Evolutionary conservation across 2,888 invertebrate species (phyloP).

Genomic region (Eupithecia pulchellata): DNA sequence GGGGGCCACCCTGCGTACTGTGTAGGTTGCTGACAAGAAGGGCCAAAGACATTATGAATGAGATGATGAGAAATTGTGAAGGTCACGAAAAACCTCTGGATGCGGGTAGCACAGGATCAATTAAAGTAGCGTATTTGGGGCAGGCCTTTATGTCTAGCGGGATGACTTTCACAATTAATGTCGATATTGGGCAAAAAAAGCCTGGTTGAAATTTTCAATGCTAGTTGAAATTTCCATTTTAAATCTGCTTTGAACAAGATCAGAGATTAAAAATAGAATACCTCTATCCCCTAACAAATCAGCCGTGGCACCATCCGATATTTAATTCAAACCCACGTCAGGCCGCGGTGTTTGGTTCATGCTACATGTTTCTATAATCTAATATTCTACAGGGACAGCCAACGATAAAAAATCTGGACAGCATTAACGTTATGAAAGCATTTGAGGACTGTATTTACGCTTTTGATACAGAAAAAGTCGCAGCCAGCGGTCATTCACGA

Average conservation of each 20-base stretch:
- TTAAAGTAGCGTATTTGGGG: background rate
- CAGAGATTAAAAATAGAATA: slow-evolving; percentile 22
- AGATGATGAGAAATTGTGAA: background rate
- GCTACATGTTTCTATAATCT: background rate
- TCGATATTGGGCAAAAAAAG: background rate
- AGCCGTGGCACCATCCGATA: slow-evolving; percentile 36
- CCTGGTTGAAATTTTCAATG: background rate
- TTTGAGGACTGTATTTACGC: background rate
- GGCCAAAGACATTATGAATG: background rate
- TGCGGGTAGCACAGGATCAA: background rate
- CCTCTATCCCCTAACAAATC: slow-evolving; percentile 27
- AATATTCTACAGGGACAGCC: background rate
- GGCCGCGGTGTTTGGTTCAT: slow-evolving; percentile 16
- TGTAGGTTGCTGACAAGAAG: background rate
- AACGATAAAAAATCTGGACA: background rate
- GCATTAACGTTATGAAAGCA: background rate
- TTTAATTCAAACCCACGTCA: slow-evolving; percentile 50
- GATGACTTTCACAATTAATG: background rate
- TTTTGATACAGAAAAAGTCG: too few species aligned
- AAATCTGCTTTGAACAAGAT: slow-evolving; percentile 5
- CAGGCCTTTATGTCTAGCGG: background rate
- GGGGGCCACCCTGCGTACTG: background rate
- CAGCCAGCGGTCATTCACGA: too few species aligned
- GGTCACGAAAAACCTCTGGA: background rate
- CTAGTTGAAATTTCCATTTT: background rate